phyloP scores from a whole-genome alignment of 2,888 invertebrate genomes.

The Temnothorax unifasciatus region DNA sequence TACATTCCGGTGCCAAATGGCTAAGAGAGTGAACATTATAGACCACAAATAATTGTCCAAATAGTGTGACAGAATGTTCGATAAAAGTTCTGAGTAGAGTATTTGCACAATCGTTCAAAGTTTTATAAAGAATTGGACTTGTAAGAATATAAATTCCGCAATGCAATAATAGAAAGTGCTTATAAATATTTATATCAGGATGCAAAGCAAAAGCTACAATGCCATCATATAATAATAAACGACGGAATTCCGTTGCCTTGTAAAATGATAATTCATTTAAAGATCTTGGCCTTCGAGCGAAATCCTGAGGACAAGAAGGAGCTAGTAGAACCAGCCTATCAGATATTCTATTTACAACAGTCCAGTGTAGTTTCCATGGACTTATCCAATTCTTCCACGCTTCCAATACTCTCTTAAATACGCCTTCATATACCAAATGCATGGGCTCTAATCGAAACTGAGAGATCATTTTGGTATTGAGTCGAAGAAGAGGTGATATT shows the following conservation, averaged over 20 bases:
- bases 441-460: slow-evolving; percentile 38
- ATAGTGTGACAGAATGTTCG: slow-evolving; percentile 8
- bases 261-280: slow-evolving; percentile 15
- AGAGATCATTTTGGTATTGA: slow-evolving; percentile 27
- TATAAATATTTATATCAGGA: slow-evolving; percentile 20
- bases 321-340: not conserved
- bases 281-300: slow-evolving; percentile 1
- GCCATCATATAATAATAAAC: slow-evolving; percentile 23
- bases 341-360: slow-evolving; percentile 12
- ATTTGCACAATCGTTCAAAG: slow-evolving; percentile 10
- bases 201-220: slow-evolving; percentile 19
- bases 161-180: slow-evolving; percentile 17
- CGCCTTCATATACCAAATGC: slow-evolving; percentile 17
- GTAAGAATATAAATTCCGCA: slow-evolving; percentile 25
- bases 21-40: slow-evolving; percentile 30
- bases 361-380: slow-evolving; percentile 34
- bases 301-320: slow-evolving; percentile 22
- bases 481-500: slow-evolving; percentile 1
- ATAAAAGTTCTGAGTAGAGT: slow-evolving; percentile 13
- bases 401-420: slow-evolving; percentile 19
- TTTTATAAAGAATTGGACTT: slow-evolving; percentile 5
- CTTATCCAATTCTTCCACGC: slow-evolving; percentile 19
- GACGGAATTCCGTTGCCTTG: slow-evolving; percentile 29
- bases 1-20: slow-evolving; percentile 12
- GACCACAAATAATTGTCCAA: slow-evolving; percentile 8